Conservation (phyloP, 2,888 invertebrate genomes). For the Tholera decimalis region DNA sequence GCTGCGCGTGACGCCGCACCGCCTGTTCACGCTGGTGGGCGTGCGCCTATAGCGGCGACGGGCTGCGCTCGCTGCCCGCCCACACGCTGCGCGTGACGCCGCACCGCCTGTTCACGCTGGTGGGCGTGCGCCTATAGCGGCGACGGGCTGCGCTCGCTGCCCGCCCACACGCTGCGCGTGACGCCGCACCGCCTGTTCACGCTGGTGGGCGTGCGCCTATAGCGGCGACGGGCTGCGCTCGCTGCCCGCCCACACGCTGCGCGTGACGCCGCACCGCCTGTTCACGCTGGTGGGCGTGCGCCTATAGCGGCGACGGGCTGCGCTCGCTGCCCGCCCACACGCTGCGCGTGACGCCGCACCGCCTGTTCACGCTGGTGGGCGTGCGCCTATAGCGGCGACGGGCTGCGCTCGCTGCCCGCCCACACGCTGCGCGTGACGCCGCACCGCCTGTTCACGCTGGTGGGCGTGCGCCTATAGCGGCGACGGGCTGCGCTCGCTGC, state of each 20-base stretch:
- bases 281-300: conserved; percentile 79
- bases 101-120: conserved; percentile 79
- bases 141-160: conserved; percentile 76
- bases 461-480: conserved; percentile 78
- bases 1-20: conserved; percentile 67
- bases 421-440: conserved; percentile 59
- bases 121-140: conserved; percentile 78
- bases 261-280: conserved; percentile 72
- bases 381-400: conserved; percentile 82
- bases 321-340: conserved; percentile 63
- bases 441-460: conserved; percentile 79
- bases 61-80: conserved; percentile 70
- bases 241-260: conserved; percentile 60
- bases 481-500: conserved; percentile 76
- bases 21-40: conserved; percentile 79
- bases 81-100: conserved; percentile 59
- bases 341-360: conserved; percentile 67
- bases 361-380: conserved; percentile 79
- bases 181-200: conserved; percentile 79
- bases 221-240: conserved; percentile 78
- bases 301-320: conserved; percentile 80
- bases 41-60: conserved; percentile 82
- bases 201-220: conserved; percentile 76
- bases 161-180: conserved; percentile 62
- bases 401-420: conserved; percentile 70